Evolutionary conservation across 1,140 invertebrate species (phyloP).

Genomic region (Drosophila dunni): DNA sequence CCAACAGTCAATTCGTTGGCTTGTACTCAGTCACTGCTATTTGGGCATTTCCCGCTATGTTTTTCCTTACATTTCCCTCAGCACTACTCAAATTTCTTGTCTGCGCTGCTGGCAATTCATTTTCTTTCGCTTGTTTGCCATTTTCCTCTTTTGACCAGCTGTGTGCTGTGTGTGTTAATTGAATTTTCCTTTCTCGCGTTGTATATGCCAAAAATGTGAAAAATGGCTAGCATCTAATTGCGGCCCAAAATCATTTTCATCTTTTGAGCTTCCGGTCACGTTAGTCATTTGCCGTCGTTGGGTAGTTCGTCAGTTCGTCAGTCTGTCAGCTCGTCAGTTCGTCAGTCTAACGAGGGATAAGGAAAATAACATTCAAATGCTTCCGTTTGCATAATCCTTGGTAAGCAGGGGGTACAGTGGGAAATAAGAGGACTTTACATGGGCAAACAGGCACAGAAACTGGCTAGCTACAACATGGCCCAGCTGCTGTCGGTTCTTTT

Average conservation of each 20-base stretch:
- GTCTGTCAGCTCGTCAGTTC: not conserved
- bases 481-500: conserved; percentile 53
- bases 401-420: not conserved
- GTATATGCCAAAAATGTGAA: not conserved
- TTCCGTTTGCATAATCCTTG: conserved; percentile 22
- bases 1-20: conserved; percentile 10
- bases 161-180: conserved; percentile 13
- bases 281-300: conserved; percentile 49
- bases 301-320: conserved; percentile 3
- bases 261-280: conserved; percentile 69
- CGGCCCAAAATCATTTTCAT: conserved; percentile 71
- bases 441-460: conserved; percentile 2
- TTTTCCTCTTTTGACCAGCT: conserved; percentile 5
- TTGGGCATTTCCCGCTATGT: not conserved
- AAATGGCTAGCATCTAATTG: conserved; percentile 59
- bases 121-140: not conserved
- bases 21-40: not conserved
- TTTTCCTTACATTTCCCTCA: not conserved
- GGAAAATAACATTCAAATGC: conserved; percentile 36
- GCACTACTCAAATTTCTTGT: conserved; percentile 10
- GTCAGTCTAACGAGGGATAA: conserved; percentile 24
- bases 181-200: conserved; percentile 6
- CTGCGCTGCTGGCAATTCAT: not conserved
- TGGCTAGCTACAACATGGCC: conserved; percentile 29
- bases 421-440: conserved; percentile 6